Evolutionary conservation across 2,113 vertebrate species (phyloP).

Genomic region (Equus quagga): DNA sequence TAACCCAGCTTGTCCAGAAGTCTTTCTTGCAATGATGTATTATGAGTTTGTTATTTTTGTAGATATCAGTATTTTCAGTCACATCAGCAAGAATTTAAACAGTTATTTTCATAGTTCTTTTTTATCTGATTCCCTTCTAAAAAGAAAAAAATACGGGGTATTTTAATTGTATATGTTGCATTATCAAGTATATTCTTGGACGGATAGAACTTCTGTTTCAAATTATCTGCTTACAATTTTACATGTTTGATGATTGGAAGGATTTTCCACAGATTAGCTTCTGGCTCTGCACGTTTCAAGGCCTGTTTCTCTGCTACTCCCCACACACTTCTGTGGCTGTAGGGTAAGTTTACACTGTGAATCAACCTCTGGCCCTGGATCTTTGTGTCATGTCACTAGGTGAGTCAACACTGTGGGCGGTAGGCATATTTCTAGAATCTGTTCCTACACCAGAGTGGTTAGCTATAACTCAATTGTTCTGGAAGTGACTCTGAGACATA

Average conservation of each 20-base stretch:
- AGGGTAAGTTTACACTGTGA: neutral
- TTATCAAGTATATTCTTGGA: neutral
- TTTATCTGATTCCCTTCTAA: neutral
- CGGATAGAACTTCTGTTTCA: constrained; percentile 38
- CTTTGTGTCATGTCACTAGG: neutral
- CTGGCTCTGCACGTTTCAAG: neutral
- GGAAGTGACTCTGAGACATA: neutral
- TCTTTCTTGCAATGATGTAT: neutral
- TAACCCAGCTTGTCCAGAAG: neutral
- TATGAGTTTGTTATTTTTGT: neutral
- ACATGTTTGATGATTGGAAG: constrained; percentile 3
- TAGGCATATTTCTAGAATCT: constrained; percentile 31
- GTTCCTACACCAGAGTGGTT: neutral
- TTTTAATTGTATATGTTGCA: neutral
- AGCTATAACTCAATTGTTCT: neutral
- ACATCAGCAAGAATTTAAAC: neutral
- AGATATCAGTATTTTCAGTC: neutral
- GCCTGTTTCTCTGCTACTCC: neutral
- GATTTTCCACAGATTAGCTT: constrained; percentile 45
- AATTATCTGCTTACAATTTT: constrained; percentile 44
- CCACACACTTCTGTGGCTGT: accelerated
- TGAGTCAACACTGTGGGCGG: neutral
- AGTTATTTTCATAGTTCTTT: neutral
- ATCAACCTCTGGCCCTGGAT: neutral
- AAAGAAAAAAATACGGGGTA: neutral